Percentiles rank a stretch among this genome's conserved stretches.
These are phyloP conservation scores for Drosophila takahashii DNA, from an alignment of 1,140 invertebrate genomes.

Conservation along the genomic window DNA sequence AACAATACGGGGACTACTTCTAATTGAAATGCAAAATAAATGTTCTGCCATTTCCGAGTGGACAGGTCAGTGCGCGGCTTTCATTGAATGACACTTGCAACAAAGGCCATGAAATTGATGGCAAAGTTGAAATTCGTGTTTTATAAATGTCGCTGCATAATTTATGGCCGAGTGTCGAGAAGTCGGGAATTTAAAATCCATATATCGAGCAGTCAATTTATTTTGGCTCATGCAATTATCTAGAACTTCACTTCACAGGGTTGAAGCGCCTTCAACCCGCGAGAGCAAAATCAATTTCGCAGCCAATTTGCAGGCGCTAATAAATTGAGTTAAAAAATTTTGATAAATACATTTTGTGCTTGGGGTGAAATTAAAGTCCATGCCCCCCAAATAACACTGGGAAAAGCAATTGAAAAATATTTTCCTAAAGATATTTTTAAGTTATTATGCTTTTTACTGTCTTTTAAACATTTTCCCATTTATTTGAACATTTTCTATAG, in stretches of 20 bases:
- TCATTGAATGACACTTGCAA: conserved; percentile 47
- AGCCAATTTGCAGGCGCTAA: conserved; percentile 73
- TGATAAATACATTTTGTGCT: conserved; percentile 53
- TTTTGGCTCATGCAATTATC: conserved; percentile 48
- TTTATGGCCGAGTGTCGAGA: conserved; percentile 16
- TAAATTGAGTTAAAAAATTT: conserved; percentile 81
- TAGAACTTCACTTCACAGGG: background rate
- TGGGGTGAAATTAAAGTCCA: background rate
- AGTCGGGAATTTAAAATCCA: conserved; percentile 36
- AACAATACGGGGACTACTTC: conserved; percentile 39
- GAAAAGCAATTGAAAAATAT: background rate
- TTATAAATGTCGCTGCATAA: conserved; percentile 69
- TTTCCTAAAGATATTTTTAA: too few relatives aligned
- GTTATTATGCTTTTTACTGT: too few relatives aligned
- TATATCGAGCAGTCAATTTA: conserved; percentile 60
- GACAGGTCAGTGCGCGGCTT: conserved; percentile 47
- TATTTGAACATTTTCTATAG: background rate
- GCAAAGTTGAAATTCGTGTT: conserved; percentile 65
- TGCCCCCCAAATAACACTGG: background rate
- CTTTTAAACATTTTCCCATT: background rate
- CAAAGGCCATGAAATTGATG: conserved; percentile 58
- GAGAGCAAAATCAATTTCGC: conserved; percentile 67
- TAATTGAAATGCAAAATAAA: conserved; percentile 64
- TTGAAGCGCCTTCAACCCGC: background rate
- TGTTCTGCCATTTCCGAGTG: conserved; percentile 65